phyloP scores from a whole-genome alignment of 1,140 invertebrate genomes.

The Ganaspis sp. region DNA sequence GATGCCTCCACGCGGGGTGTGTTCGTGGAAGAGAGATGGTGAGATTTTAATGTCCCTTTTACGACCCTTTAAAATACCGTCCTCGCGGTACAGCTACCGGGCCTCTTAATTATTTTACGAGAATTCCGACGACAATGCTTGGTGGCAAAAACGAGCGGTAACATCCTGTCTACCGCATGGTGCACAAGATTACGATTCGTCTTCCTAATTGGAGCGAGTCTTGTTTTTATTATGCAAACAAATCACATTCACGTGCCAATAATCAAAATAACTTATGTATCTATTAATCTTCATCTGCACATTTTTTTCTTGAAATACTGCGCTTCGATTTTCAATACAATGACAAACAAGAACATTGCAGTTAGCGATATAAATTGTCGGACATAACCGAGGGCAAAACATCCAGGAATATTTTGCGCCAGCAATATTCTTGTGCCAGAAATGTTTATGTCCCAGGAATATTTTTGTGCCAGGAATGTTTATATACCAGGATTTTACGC shows the following conservation, averaged over 20 bases:
- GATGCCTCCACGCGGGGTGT: conserved; percentile 37
- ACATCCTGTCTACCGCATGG: conserved; percentile 67
- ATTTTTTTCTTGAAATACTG: too few species aligned
- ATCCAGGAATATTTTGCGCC: too few species aligned
- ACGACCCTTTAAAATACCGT: conserved; percentile 74
- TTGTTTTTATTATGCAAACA: conserved; percentile 27
- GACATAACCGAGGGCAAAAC: too few species aligned
- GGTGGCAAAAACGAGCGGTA: conserved; percentile 71
- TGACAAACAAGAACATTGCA: too few species aligned
- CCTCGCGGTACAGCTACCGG: conserved; percentile 62
- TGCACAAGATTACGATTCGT: conserved; percentile 43
- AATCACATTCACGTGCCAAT: conserved; percentile 15
- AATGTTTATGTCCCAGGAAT: too few species aligned
- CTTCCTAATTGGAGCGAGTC: conserved; percentile 26
- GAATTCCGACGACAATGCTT: conserved; percentile 74
- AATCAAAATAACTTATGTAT: not conserved
- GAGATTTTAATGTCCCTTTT: conserved; percentile 74
- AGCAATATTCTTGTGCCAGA: too few species aligned
- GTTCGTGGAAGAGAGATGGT: conserved; percentile 53
- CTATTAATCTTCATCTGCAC: too few species aligned
- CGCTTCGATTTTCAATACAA: too few species aligned
- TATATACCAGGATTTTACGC: too few species aligned
- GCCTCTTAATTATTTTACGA: conserved; percentile 76
- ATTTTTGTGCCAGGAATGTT: too few species aligned
- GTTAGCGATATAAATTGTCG: too few species aligned